Evolutionary conservation across 1,140 invertebrate species (phyloP).

Genomic region (Lamellibrachia luymesi): DNA sequence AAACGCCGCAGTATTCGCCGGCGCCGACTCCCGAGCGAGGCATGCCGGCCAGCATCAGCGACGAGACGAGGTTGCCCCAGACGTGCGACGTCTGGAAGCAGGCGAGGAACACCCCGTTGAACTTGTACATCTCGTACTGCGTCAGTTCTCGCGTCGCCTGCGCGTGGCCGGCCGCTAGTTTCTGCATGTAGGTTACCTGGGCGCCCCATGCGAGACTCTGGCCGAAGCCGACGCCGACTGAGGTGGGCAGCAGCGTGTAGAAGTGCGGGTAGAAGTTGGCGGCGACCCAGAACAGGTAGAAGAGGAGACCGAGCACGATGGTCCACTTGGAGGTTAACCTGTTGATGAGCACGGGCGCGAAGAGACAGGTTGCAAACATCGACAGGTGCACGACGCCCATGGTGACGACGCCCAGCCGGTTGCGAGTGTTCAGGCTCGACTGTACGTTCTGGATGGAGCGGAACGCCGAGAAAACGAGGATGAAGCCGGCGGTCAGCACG

Average conservation of each 20-base stretch:
- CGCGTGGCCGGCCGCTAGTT: slow-evolving; percentile 50
- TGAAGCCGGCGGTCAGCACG: slow-evolving; percentile 51
- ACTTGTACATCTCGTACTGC: slow-evolving; percentile 51
- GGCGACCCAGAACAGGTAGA: slow-evolving; percentile 50
- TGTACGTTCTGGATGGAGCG: slow-evolving; percentile 54
- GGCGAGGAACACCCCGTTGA: slow-evolving; percentile 55
- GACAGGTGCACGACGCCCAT: slow-evolving; percentile 50
- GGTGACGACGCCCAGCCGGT: slow-evolving; percentile 47
- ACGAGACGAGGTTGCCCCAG: slow-evolving; percentile 54
- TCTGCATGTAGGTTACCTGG: slow-evolving; percentile 51
- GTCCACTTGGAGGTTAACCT: slow-evolving; percentile 52
- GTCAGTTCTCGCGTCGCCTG: slow-evolving; percentile 39
- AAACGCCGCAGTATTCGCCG: slow-evolving; percentile 7
- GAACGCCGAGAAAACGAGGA: slow-evolving; percentile 53
- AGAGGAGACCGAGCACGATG: slow-evolving; percentile 47
- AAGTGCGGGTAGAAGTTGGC: slow-evolving; percentile 53
- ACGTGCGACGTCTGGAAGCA: slow-evolving; percentile 57
- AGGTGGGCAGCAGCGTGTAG: slow-evolving; percentile 51
- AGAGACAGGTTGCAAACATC: slow-evolving; percentile 49
- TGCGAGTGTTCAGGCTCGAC: slow-evolving; percentile 45
- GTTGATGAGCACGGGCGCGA: slow-evolving; percentile 50
- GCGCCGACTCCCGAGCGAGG: background rate
- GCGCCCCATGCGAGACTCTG: slow-evolving; percentile 54
- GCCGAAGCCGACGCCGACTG: slow-evolving; percentile 50
- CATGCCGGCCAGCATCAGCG: slow-evolving; percentile 37